Evolutionary conservation across 2,888 invertebrate genomes (phyloP).

Genomic region (Trilocha varians): DNA sequence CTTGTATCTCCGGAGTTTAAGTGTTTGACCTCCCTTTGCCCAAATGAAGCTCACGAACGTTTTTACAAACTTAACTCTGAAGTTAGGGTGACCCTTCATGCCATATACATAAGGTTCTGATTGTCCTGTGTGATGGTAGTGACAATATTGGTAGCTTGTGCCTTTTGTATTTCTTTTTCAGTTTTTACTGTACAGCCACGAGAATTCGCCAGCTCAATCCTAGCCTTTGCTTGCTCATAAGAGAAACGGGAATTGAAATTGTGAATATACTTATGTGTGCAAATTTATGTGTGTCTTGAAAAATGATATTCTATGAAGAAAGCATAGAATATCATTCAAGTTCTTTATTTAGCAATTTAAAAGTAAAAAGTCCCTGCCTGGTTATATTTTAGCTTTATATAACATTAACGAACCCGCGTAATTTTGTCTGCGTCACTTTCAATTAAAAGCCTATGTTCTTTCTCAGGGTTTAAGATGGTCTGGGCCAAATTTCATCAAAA

Average conservation of each 20-base stretch:
- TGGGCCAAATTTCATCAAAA: too few relatives aligned
- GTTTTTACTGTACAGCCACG: slow-evolving; percentile 45
- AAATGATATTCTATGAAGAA: neutral
- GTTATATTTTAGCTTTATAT: too few relatives aligned
- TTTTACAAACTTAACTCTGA: slow-evolving; percentile 35
- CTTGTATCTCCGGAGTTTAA: slow-evolving; percentile 65
- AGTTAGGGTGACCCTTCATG: slow-evolving; percentile 29
- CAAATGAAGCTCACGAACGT: slow-evolving; percentile 59
- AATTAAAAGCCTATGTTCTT: too few relatives aligned
- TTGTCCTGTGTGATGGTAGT: slow-evolving; percentile 20
- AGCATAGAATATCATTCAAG: neutral
- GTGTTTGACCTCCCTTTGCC: slow-evolving; percentile 65
- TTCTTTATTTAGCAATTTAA: too few relatives aligned
- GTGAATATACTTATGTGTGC: neutral
- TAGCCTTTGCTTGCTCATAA: slow-evolving; percentile 39
- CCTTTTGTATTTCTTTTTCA: slow-evolving; percentile 62
- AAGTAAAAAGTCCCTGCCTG: too few relatives aligned
- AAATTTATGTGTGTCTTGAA: neutral
- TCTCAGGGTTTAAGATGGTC: too few relatives aligned
- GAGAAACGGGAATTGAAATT: slow-evolving; percentile 30
- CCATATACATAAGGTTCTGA: slow-evolving; percentile 25
- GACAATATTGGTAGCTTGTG: slow-evolving; percentile 35
- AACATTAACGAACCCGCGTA: too few relatives aligned
- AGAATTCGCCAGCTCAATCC: slow-evolving; percentile 58
- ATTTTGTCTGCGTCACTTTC: too few relatives aligned